Evolutionary conservation across 2,888 invertebrate species (phyloP), one percentile per base, ranked within the genome.

Genomic region (Portevinia maculata): DNA sequence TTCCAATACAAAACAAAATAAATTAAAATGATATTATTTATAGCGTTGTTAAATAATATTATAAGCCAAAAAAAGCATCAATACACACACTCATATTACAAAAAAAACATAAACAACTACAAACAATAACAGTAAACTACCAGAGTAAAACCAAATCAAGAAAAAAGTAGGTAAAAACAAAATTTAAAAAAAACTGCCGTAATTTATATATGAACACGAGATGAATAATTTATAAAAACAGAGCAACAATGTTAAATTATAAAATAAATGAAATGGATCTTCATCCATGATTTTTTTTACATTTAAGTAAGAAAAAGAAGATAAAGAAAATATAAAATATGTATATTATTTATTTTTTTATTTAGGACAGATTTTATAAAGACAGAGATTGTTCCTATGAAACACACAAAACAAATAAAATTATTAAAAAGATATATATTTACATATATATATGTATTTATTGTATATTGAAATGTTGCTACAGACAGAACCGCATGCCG

Each of bases 301-400:
- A 76, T 78, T 75, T 60, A 75, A 53, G 57, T 67, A 53, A 60
- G n/a, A n/a, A 41, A 64, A 69, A 76, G 32, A 30, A 32, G 60
- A 75, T 64, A 15, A 67, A 69, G 53, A 34, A 67, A 65, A 75
- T 55, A 79, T 76, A 34, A 70, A 65, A 75, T 60, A 79, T 79
- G 79, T 78, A 84, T 85, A 84, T 85, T 85, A 86, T 85, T 86
- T 86, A 86, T 86, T 86, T 86, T 86, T 86, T 86, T 86, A 86
- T 85, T 86, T 85, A 86, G 84, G 86, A 83, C 85, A 85, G 86
- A 86, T 87, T 86, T 86, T 87, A 73, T 48, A 73, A 84, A 85
- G 79, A 86, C 86, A 87, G 87, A 85, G 85, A 87, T 87, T 87
- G 87, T 87, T 87, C 87, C 87, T 87, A 87, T 86, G 84, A 78